A percentile compares a stretch with the other conserved stretches of the same genome.
phyloP scores from a whole-genome alignment of 2,888 invertebrate species.

The Amiota mariae region DNA sequence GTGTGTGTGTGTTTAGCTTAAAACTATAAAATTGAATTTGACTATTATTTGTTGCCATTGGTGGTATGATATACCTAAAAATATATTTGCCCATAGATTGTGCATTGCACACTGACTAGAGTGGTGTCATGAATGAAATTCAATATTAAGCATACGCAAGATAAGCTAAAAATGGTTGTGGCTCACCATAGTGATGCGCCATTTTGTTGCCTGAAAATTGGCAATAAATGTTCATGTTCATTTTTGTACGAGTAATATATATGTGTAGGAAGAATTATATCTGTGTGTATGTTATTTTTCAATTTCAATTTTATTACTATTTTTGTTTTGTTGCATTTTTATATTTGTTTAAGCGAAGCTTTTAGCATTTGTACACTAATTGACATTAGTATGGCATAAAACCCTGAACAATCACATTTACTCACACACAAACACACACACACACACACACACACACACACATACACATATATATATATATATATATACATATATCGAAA shows the following conservation, averaged over 20 bases:
- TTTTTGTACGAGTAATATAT: conserved; percentile 20
- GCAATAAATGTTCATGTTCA: conserved; percentile 26
- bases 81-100: no score
- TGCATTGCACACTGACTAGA: no score
- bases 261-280: conserved; percentile 39
- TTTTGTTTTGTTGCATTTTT: conserved; percentile 6
- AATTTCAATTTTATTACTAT: conserved; percentile 13
- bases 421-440: conserved; percentile 8
- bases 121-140: conserved; percentile 29
- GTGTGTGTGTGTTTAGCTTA: no score
- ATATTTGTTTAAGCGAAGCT: conserved; percentile 55
- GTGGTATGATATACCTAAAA: no score
- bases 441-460: background rate
- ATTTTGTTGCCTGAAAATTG: conserved; percentile 28
- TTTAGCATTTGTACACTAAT: conserved; percentile 64
- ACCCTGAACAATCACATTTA: background rate
- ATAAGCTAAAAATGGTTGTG: conserved; percentile 40
- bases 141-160: conserved; percentile 57
- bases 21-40: no score
- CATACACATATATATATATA: background rate
- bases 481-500: no score
- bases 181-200: conserved; percentile 17
- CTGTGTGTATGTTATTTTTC: conserved; percentile 36
- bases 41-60: no score
- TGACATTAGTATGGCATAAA: conserved; percentile 52